Conservation (phyloP, 2,113 vertebrate species). For the Dasypus novemcinctus region DNA sequence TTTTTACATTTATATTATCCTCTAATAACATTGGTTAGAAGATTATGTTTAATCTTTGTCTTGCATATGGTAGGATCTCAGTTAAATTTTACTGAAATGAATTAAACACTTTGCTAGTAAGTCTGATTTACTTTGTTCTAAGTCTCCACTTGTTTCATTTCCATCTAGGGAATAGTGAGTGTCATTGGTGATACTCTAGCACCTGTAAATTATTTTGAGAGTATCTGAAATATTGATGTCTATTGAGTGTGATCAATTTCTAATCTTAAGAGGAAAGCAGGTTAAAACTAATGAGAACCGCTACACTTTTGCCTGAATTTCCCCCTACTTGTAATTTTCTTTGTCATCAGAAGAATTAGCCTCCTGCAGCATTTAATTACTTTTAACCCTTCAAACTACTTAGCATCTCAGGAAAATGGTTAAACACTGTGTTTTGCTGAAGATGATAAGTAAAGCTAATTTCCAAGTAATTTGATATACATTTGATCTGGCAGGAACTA, state of each 20-base stretch:
- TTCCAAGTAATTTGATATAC: constrained; percentile 54
- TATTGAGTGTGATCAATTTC: constrained; percentile 34
- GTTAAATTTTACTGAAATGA: background rate
- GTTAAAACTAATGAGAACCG: constrained; percentile 17
- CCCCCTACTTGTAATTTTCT: constrained; percentile 56
- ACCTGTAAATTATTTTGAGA: constrained; percentile 4
- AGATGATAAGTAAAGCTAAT: constrained; percentile 59
- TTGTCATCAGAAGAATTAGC: constrained; percentile 50
- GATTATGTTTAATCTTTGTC: background rate
- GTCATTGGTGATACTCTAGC: constrained; percentile 31
- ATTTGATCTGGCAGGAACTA: constrained; percentile 31
- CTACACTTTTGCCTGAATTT: constrained; percentile 42
- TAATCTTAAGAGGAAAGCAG: constrained; percentile 47
- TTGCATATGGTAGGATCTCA: background rate
- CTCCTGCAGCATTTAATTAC: constrained; percentile 23
- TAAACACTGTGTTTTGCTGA: constrained; percentile 55
- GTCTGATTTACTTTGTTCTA: background rate
- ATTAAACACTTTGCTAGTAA: background rate
- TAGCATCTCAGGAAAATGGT: constrained; percentile 69
- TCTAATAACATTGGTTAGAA: background rate
- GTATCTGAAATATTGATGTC: constrained; percentile 37
- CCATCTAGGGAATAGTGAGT: background rate
- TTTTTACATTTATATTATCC: background rate
- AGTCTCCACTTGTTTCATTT: constrained; percentile 7
- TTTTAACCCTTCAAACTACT: background rate